Evolutionary conservation across 2,113 vertebrate species (phyloP).

Genomic region (Hemicordylus capensis): DNA sequence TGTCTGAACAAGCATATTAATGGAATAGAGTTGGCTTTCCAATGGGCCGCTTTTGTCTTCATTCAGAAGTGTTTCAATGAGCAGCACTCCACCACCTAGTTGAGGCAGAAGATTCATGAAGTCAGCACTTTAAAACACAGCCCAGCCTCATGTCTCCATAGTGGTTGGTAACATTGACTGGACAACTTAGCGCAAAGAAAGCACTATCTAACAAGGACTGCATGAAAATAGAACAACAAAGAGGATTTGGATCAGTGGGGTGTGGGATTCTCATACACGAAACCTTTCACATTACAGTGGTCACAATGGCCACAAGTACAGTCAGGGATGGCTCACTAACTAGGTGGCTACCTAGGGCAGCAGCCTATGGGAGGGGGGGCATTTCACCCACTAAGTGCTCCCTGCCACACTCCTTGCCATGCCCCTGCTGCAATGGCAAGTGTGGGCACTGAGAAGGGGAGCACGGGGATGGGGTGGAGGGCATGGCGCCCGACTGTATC

Average conservation of each 20-base stretch:
- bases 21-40: conserved; percentile 80
- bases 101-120: background rate
- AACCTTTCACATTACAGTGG: no score
- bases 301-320: no score
- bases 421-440: no score
- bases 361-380: no score
- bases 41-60: conserved; percentile 82
- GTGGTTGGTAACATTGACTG: no score
- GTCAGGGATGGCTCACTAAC: no score
- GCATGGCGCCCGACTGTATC: no score
- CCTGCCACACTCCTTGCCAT: no score
- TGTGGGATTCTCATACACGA: background rate
- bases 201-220: background rate
- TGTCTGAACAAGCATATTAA: conserved; percentile 91
- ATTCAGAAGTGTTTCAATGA: conserved; percentile 82
- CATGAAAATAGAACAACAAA: background rate
- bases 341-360: no score
- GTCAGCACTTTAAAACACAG: background rate
- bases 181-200: background rate
- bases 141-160: background rate
- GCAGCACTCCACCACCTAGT: conserved; percentile 81
- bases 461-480: no score
- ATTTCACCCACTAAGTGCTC: no score
- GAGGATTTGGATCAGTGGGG: background rate
- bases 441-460: no score